Evolutionary conservation across 2,113 vertebrate genomes (phyloP), one percentile per base, ranked within the genome.

Genomic region (Willisornis vidua): DNA sequence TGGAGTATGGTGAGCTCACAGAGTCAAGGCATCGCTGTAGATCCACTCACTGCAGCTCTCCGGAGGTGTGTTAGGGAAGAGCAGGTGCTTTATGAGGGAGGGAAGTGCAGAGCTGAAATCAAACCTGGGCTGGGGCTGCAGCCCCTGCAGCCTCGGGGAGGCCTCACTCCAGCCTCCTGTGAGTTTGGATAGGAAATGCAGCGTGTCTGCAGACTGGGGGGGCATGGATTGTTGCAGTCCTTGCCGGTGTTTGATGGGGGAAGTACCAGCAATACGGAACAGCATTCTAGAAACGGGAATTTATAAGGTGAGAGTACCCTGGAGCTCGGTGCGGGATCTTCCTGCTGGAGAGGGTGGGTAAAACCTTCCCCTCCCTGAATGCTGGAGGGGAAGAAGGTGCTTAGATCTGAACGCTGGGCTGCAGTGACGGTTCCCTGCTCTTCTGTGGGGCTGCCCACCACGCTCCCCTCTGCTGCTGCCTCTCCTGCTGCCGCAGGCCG

Each of bases 281-380:
- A 25, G 46, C 51, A 15, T 62, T 55, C 37, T 33, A 51, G 48
- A 76, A 79, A 57, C 22, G 1, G 26, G 37, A 20, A 33, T 51
- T 29, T 6, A 0, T 33, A 19, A 79, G 22, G 62, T 2, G 1
- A 29, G 33, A 78, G 25, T 1, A 5, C 43, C 1, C 45, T 46
- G 76, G 46, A 57, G 57, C 6, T 19, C 1, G 6, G 37, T 63
- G 57, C 24, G 3, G 73, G 77, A 55, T 37, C 57, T 46, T 48
- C 26, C 11, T 12, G 3, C 18, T 0, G 0, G 13, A 31, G 22
- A 33, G n/a, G 43, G 16, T 37, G 85, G 62, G 37, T 6, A 3
- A 49, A 26, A 15, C 29, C 54, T 82, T 78, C 13, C 11, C 7
- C n/a, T 59, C 54, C 4, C 33, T 6, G 35, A 31, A 39, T 55